phyloP scores from a whole-genome alignment of 53 echinoderm and acorn worm genomes.

The Antedon mediterranea region DNA sequence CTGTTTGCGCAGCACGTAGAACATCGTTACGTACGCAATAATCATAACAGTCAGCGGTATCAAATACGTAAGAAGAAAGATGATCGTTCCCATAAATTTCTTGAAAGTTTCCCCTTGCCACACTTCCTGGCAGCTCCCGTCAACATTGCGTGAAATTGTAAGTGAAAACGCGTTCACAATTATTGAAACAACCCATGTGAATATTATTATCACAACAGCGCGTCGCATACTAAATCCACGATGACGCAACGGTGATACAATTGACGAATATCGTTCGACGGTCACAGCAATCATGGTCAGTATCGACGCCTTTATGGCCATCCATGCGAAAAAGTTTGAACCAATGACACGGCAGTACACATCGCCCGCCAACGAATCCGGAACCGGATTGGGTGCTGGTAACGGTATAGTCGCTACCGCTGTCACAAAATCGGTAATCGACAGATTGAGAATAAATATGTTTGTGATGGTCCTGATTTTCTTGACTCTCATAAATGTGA shows the following conservation, averaged over 20 bases:
- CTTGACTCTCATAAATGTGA: conserved; percentile 24
- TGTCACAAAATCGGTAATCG: conserved; percentile 33
- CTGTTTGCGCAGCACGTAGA: conserved; percentile 35
- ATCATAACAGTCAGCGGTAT: conserved; percentile 54
- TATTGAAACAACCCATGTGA: conserved; percentile 35
- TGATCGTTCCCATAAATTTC: conserved; percentile 25
- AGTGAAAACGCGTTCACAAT: conserved; percentile 32
- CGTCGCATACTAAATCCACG: conserved; percentile 24
- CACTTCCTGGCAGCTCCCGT: conserved; percentile 21
- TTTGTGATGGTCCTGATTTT: conserved; percentile 35
- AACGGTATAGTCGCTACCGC: conserved; percentile 28
- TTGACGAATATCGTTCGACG: conserved; percentile 56
- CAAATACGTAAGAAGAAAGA: conserved; percentile 41
- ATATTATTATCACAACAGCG: conserved; percentile 19
- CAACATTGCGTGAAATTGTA: conserved; percentile 10
- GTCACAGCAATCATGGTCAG: conserved; percentile 64
- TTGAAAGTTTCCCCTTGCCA: conserved; percentile 37
- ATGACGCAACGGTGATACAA: conserved; percentile 37
- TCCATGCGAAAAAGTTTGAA: conserved; percentile 67
- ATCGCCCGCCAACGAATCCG: conserved; percentile 26
- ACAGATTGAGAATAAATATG: conserved; percentile 46
- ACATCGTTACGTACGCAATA: conserved; percentile 28
- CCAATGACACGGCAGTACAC: conserved; percentile 66
- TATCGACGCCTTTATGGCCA: conserved; percentile 61
- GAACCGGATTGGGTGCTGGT: conserved; percentile 11